These are phyloP conservation scores for Eupithecia subumbrata DNA, from an alignment of 2,888 invertebrate species.

Conservation along the genomic window DNA sequence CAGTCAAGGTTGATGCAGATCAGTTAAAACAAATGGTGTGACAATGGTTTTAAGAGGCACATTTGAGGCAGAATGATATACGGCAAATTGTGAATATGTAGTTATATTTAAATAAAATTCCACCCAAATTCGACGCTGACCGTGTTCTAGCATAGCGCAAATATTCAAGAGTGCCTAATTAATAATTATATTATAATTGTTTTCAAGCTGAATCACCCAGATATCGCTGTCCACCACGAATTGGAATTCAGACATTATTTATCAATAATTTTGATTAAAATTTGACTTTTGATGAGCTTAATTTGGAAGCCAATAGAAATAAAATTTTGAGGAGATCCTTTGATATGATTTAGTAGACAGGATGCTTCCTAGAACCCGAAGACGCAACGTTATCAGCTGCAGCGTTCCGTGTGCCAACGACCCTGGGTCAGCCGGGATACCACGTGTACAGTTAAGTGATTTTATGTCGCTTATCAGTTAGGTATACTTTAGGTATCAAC, in stretches of 20 bases:
- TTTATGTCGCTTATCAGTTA: slow-evolving; percentile 17
- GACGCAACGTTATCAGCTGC: background rate
- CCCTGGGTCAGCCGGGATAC: slow-evolving; percentile 21
- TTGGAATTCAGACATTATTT: no score
- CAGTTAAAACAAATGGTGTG: background rate
- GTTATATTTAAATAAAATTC: background rate
- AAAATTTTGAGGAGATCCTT: background rate
- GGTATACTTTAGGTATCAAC: slow-evolving; percentile 1
- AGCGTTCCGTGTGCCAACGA: slow-evolving; percentile 24
- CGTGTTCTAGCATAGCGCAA: background rate
- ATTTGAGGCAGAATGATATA: no score
- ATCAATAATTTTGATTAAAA: no score
- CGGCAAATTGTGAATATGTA: no score
- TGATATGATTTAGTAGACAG: background rate
- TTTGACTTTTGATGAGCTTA: background rate
- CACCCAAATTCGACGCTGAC: background rate
- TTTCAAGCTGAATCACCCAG: background rate
- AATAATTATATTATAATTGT: background rate
- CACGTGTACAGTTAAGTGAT: slow-evolving; percentile 23
- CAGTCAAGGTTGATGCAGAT: background rate
- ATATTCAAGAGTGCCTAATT: background rate
- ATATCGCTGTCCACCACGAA: no score
- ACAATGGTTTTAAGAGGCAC: no score
- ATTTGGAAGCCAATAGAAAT: background rate
- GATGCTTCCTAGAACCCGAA: background rate